Evolutionary conservation across 2,888 invertebrate species (phyloP).

Genomic region (Xylota sylvarum): DNA sequence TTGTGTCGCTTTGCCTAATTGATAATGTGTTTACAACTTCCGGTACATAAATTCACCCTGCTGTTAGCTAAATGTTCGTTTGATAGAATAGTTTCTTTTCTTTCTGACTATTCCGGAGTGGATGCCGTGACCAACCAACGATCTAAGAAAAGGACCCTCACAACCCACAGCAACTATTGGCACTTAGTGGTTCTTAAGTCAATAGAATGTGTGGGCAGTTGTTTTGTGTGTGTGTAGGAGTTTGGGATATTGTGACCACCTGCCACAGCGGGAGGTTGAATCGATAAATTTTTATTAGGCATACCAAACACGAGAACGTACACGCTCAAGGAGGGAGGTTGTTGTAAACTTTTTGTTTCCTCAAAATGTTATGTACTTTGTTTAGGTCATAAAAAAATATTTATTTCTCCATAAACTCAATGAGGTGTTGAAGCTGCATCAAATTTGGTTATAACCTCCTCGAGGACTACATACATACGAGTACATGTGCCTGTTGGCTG

Average conservation of each 20-base stretch:
- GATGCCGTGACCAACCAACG: slow-evolving; percentile 13
- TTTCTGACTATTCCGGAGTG: neutral
- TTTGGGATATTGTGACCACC: slow-evolving; percentile 1
- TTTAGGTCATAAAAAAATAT: slow-evolving; percentile 23
- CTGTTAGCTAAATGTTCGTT: slow-evolving; percentile 15
- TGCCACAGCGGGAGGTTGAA: neutral
- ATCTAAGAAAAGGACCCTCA: neutral
- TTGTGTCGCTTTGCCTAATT: slow-evolving; percentile 36
- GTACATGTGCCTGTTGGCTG: neutral
- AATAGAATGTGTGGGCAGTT: neutral
- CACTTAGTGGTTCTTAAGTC: slow-evolving; percentile 10
- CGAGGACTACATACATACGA: neutral
- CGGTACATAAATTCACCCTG: slow-evolving; percentile 42
- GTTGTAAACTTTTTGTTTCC: slow-evolving; percentile 4
- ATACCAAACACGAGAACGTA: neutral
- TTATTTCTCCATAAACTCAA: slow-evolving; percentile 38
- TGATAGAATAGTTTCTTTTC: neutral
- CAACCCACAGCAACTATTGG: slow-evolving; percentile 19
- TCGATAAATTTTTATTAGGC: slow-evolving; percentile 42
- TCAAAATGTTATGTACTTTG: slow-evolving; percentile 1
- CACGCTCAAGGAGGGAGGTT: neutral
- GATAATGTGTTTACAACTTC: slow-evolving; percentile 65
- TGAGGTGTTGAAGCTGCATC: slow-evolving; percentile 14
- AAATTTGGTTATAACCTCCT: slow-evolving; percentile 14
- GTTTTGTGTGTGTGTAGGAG: neutral